Base-by-base conservation (phyloP, 2,888 invertebrate species). In the Hedya salicella region DNA sequence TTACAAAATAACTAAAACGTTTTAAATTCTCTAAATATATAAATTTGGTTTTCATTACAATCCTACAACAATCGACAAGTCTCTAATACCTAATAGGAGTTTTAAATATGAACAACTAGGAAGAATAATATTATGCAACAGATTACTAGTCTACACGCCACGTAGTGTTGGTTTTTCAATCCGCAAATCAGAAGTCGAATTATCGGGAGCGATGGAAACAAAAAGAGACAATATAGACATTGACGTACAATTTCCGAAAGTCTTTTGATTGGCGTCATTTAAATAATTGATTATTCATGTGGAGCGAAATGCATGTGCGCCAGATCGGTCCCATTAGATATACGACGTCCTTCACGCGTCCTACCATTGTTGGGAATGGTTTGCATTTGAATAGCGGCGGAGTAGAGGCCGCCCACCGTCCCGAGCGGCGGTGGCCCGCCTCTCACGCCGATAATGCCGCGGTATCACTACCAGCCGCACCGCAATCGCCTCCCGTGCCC, bases 281-380 rank as follows among this genome's bases (percentile, higher is more conserved):
- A 80, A 91, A 91, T 91, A 91, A 91, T 91, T 91, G 88, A 87
- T 91, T 92, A 92, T 92, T 91, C 91, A 91, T 90, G 87, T 88
- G 82, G 84, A 86, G 85, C 85, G 78, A 87, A 86, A 88, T 86
- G 86, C 85, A 87, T 89, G 84, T 87, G 84, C 82, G 83, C 79
- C 85, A 85, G 89, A 89, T 89, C 87, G 82, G 82, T 82, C 78
- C 73, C 85, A 89, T 90, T 86, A 88, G 87, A 89, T 90, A 89
- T 88, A 80, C 88, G 82, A 83, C 88, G 91, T 89, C 91, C 91
- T 91, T 92, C 89, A 91, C 90, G 88, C 90, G 91, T 88, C 91
- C 89, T 88, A 87, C 91, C 87, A 91, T 91, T 91, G 91, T 91
- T 86, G 79, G 82, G 80, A 85, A 80, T 85, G 85, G 87, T 88